Evolutionary conservation across 2,113 vertebrate genomes (phyloP), one percentile per base, ranked within the genome.

Genomic region (Hystrix brachyura): DNA sequence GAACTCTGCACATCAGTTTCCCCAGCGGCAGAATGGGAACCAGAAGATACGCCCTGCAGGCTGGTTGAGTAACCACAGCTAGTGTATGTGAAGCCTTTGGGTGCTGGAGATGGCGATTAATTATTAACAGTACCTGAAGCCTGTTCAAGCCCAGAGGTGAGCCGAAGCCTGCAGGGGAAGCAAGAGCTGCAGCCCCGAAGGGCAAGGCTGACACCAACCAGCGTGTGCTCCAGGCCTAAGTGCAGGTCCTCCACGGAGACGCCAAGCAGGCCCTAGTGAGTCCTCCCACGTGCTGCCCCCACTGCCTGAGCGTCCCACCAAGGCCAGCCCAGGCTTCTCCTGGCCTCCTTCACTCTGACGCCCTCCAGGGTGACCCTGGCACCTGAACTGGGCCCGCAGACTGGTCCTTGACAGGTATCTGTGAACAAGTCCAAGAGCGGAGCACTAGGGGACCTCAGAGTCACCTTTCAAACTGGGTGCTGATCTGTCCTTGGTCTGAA

Each of bases 51-150:
- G 2, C 23, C 23, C 14, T 4, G 21, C 14, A 10, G 19, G 2
- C 67, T 6, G 34, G 21, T 9, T 4, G 46, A 19, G 25, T 19
- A 1, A 9, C 0, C 7, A 18, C 12, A 55, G 48, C 21, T 3
- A 0, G 1, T 0, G 2, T 2, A 0, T 0, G 0, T 17, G 18
- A 60, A 55, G 17, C 12, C 53, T 0, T 38, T 13, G 29, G 23
- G 60, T 1, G 34, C 10, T 12, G 27, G 53, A 18, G 13, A 32
- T 1, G 7, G 32, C 1, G 0, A 2, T 25, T 23, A 1, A 4
- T 51, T 27, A n/a, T 32, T 17, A 27, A 38, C 10, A n/a, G 34
- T 9, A 10, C 7, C 18, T 23, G 71, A 21, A 46, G 71, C 69
- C 69, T 38, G 18, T 9, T 17, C 25, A 0, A 5, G 46, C 34